Evolutionary conservation across 2,113 vertebrate species (phyloP), one percentile per base, ranked within the genome.

Genomic region (Pogona vitticeps): DNA sequence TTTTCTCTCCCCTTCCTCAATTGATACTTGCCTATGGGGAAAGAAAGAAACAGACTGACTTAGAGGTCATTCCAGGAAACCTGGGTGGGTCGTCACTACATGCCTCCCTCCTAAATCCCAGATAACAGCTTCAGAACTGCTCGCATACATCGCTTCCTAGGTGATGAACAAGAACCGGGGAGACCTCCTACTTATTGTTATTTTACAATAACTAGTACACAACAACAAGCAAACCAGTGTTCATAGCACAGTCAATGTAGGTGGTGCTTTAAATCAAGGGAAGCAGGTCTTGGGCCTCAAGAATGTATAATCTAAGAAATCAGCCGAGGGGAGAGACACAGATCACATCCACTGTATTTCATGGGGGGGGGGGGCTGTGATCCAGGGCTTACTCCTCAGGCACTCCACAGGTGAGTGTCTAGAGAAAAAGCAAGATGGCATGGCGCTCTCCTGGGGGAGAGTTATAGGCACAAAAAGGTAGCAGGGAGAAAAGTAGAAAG

Each of bases 1-100:
- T 98, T 99, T 99, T 96, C 98, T 97, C 91, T 99, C 99, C 88
- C 99, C 99, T 95, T 99, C 99, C 93, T 99, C 99, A 92, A 99
- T 99, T 95, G 99, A 98, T 94, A 99, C 98, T 98, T 99, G 99
- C 95, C 99, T 99, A 58, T 26, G 36, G 33, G 2, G 56, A 23
- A 40, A 94, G 77, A 1, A 84, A 72, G 9, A 28, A 13, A 0
- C 1, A 46, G 17, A 31, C 6, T n/a, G 33, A 52, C 46, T 52
- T 52, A 46, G 21, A 18, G 12, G 13, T 12, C 61, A 9, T 71
- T 0, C 0, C 28, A n/a, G 13, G 65, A 65, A 85, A 79, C 76
- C 67, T 46, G 76, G 0, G 14, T 33, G 83, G 56, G 18, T 76
- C 14, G 3, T 15, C 33, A 9, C 63, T 23, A 86, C 14, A 0